Evolutionary conservation across 1,140 invertebrate species (phyloP), one percentile per base, ranked within the genome.

Genomic region (Tetramorium alpestre): DNA sequence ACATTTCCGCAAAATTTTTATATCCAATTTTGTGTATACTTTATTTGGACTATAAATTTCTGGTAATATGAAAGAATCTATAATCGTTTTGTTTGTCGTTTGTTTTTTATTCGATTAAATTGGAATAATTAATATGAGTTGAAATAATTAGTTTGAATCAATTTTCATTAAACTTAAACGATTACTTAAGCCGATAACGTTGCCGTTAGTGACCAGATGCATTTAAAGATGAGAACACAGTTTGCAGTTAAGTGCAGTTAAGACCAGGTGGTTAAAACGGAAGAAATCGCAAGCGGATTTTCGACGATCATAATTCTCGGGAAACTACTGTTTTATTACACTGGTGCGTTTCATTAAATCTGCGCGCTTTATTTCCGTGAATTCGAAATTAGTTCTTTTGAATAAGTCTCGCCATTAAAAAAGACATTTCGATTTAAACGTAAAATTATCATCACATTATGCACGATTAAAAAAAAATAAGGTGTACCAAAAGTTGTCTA

Each of bases 301-400:
- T 75, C 73, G 69, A 47, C 8, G 80, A 62, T 84, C 69, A 49
- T 84, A 84, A 84, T 84, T 84, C 54, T 54, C 41, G 18, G 16
- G 28, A 49, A 84, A 84, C 25, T 60, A 49, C 69, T 38, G 22
- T 73, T 84, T 75, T 62, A 84, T 75, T 84, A 73, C 69, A 62
- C 54, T 18, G 41, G 54, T 73, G 69, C 56, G 69, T 84, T 75
- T 84, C 56, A 84, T 84, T 84, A 84, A 84, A 84, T 62, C n/a
- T 8, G 41, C 41, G 13, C 49, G 58, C 11, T 73, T 84, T 60
- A 72, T 60, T 1, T 18, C 7, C 44, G 25, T 13, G 28, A 84
- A 73, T 60, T 8, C 8, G 28, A 67, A 80, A 80, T 84, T 73
- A 13, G 18, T 47, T 75, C n/a, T 60, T 60, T 75, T 18, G 33